phyloP scores from a whole-genome alignment of 1,140 invertebrate species.

The Latrodectus geometricus region DNA sequence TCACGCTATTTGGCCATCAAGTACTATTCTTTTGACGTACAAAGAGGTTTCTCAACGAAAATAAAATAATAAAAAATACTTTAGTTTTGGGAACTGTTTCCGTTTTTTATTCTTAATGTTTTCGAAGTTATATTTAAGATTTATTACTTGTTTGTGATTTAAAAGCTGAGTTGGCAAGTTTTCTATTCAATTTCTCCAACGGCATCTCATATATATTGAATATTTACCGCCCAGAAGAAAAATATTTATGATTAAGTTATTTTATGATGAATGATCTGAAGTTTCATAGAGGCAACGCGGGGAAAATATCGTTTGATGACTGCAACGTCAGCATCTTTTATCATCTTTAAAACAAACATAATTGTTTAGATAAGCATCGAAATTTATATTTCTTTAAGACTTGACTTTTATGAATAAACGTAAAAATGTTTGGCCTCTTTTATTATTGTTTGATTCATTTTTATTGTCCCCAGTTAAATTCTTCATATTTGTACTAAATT shows the following conservation, averaged over 20 bases:
- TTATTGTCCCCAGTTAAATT: no score
- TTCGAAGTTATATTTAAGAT: conserved; percentile 33
- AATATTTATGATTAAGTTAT: conserved; percentile 34
- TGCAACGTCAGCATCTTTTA: neutral
- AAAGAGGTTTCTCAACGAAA: neutral
- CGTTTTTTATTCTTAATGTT: neutral
- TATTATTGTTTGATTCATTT: no score
- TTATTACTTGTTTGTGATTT: conserved; percentile 45
- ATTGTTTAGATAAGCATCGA: neutral
- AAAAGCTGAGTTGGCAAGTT: conserved; percentile 40
- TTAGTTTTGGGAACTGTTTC: neutral
- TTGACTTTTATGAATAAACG: no score
- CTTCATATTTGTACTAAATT: no score
- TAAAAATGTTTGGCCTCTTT: no score
- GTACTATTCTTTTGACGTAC: conserved; percentile 9
- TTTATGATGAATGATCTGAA: conserved; percentile 39
- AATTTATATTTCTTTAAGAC: no score
- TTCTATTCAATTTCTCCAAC: conserved; percentile 38
- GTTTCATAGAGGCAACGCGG: conserved; percentile 6
- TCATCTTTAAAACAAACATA: neutral
- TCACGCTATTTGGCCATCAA: conserved; percentile 32
- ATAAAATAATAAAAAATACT: neutral
- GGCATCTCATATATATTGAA: conserved; percentile 40
- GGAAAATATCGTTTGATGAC: conserved; percentile 1
- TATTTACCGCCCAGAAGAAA: conserved; percentile 32